These are phyloP conservation scores for Heliconius sara DNA, from an alignment of 2,888 invertebrate species.

Conservation along the genomic window DNA sequence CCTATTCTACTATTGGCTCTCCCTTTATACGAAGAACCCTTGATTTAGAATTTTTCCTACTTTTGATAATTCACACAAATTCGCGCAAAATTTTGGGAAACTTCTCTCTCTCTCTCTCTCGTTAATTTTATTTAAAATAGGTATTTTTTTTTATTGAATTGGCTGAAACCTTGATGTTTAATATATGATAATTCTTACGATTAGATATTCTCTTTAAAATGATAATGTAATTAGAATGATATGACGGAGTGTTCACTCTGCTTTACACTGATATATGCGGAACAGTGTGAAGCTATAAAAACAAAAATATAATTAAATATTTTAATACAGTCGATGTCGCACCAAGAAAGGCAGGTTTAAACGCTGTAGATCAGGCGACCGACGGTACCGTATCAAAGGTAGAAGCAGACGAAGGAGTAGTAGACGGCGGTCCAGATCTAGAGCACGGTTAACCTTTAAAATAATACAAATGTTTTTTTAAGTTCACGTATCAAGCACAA, in stretches of 20 bases:
- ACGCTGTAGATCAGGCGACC: constrained; percentile 58
- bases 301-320: neutral
- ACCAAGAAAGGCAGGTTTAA: constrained; percentile 57
- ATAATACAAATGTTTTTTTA: neutral
- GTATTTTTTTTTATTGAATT: neutral
- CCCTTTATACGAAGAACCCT: too few relatives aligned
- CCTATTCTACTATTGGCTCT: too few relatives aligned
- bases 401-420: constrained; percentile 47
- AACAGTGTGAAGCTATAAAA: too few relatives aligned
- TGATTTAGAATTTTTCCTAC: too few relatives aligned
- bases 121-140: neutral
- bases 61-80: too few relatives aligned
- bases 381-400: constrained; percentile 54
- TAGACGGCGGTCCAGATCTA: constrained; percentile 45
- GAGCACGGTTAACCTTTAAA: constrained; percentile 32
- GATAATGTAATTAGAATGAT: too few relatives aligned
- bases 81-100: neutral
- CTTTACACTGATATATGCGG: too few relatives aligned
- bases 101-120: neutral
- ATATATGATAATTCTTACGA: neutral
- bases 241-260: too few relatives aligned
- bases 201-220: too few relatives aligned
- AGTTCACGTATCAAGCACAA: neutral
- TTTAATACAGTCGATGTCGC: constrained; percentile 59
- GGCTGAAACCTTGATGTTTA: neutral